Evolutionary conservation across 2,113 vertebrate genomes (phyloP), one percentile per base, ranked within the genome.

Genomic region (Nicator chloris): DNA sequence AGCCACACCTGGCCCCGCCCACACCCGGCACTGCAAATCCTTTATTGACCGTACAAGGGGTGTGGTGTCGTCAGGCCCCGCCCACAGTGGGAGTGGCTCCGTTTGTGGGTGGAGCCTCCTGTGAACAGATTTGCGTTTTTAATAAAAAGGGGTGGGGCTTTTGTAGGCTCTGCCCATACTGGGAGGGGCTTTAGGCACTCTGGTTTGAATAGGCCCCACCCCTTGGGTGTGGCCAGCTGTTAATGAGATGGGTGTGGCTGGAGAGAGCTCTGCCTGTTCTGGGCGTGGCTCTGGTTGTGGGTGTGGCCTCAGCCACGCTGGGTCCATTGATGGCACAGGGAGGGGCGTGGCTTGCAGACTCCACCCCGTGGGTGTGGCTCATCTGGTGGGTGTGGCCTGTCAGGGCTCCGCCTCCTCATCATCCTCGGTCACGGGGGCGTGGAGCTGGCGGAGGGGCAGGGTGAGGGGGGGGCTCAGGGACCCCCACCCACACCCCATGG

Each of bases 101-200:
- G 1, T 10, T 15, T 33, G 37, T 54, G 50, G 69, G 28, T 1
- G 16, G 69, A 4, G 49, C 49, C 27, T 17, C 10, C 7, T 23
- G 10, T 4, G 6, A 21, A 4, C 7, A 16, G 1, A 2, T 30
- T 15, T 13, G 23, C 4, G 2, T 3, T 50, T 31, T 33, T 40
- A 24, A 40, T 27, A 9, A 39, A 69, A 77, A 51, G 24, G 26
- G 76, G 76, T 18, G 59, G 11, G 5, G 59, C 6, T 16, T 28
- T 4, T 6, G 3, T 2, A 2, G 17, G 47, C 60, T 26, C 31
- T 24, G 4, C 31, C 31, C 37, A 28, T 18, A 5, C 2, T 14
- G 23, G 71, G 71, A 16, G 11, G 21, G 7, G 15, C 27, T 31
- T 8, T 2, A 10, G 33, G 18, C 7, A 9, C 16, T 27, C 10